Evolutionary conservation across 1,140 invertebrate genomes (phyloP), one percentile per base, ranked within the genome.

Genomic region (Hyles vespertilio): DNA sequence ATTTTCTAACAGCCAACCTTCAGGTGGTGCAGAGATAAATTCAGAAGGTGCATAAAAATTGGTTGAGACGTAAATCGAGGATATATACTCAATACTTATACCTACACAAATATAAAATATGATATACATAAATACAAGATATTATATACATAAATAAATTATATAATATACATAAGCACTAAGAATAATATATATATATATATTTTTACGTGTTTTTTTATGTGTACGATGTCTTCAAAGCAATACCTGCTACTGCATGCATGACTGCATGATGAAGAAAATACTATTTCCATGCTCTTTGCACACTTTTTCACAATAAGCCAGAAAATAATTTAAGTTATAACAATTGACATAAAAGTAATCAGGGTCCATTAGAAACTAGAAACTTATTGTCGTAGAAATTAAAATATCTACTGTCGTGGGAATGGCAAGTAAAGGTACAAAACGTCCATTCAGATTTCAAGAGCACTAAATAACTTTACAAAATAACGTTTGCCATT

Each of bases 341-440:
- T 63, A 57, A 72, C 62, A 75, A 77, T 77, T 77, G 72, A 74
- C 72, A 47, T 67, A 43, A 67, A 73, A 72, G 5, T 59, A 65
- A 71, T 59, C 57, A 43, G 58, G 63, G 65, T 49, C 48, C 51
- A 52, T 58, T 58, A 57, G 12, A 61, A 58, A 59, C 61, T 58
- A 65, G 22, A 69, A 60, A 78, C 65, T 74, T 77, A 77, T 79
- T 79, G 74, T 79, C 70, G 49, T 72, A 69, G 58, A 64, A 48
- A 61, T 67, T 58, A 69, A 63, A 65, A 57, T 58, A 46, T 59
- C 56, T 72, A 69, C 51, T 53, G 59, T 54, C 43, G 48, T 67
- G 65, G 68, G 70, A 72, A 71, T 77, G 77, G 73, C 73, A 78
- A 73, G 67, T 69, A 45, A 43, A 51, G 56, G 4, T 40, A 40